Evolutionary conservation across 2,888 invertebrate species (phyloP).

Genomic region (Hetaerina titia): DNA sequence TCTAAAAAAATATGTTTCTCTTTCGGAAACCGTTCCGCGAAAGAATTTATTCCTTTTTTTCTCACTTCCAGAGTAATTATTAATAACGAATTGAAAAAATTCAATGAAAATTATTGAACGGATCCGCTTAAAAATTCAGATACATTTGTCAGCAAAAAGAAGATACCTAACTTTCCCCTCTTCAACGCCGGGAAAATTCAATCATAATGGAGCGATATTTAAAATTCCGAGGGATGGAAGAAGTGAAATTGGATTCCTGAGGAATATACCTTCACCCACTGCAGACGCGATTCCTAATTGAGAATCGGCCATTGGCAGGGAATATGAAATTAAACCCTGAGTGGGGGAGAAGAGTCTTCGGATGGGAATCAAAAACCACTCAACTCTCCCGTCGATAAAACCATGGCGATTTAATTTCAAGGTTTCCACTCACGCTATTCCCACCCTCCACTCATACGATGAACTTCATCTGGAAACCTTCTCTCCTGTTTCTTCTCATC

Average conservation of each 20-base stretch:
- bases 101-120: background rate
- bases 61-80: background rate
- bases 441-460: slow-evolving; percentile 26
- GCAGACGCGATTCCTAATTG: slow-evolving; percentile 44
- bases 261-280: slow-evolving; percentile 2
- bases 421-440: background rate
- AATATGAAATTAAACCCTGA: slow-evolving; percentile 36
- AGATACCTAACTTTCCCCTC: background rate
- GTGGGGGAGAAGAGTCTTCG: slow-evolving; percentile 28
- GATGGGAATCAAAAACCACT: slow-evolving; percentile 49
- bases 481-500: background rate
- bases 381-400: slow-evolving; percentile 59
- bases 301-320: slow-evolving; percentile 63
- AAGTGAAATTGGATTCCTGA: slow-evolving; percentile 52
- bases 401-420: slow-evolving; percentile 56
- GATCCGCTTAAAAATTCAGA: slow-evolving; percentile 18
- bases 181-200: slow-evolving; percentile 5
- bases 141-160: slow-evolving; percentile 54
- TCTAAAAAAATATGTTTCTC: no score
- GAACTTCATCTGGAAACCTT: background rate
- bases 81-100: background rate
- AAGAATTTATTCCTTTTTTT: no score
- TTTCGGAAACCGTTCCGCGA: no score
- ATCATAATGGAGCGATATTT: slow-evolving; percentile 43
- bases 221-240: slow-evolving; percentile 16